A percentile compares a stretch with the other conserved stretches of the same genome.
These are phyloP conservation scores for Synchiropus splendidus DNA, from an alignment of 2,113 vertebrate genomes.

Conservation along the genomic window DNA sequence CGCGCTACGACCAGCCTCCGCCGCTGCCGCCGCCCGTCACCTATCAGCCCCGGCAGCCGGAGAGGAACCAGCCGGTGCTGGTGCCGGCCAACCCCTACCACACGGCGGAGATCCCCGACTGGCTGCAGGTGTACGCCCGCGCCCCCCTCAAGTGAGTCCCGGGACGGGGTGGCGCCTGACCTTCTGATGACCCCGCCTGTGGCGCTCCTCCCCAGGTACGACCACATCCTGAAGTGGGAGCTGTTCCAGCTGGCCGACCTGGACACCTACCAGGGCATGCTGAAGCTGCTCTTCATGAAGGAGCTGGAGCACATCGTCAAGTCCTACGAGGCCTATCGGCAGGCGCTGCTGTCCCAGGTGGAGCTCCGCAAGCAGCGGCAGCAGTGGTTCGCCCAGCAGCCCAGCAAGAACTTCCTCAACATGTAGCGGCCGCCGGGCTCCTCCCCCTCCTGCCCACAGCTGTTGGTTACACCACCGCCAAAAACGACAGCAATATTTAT, in stretches of 20 bases:
- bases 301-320: constrained; percentile 97
- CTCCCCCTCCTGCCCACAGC: not conserved
- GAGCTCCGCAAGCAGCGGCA: constrained; percentile 88
- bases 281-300: constrained; percentile 99
- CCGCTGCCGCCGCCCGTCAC: constrained; percentile 81
- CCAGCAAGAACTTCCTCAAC: constrained; percentile 81
- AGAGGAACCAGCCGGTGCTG: constrained; percentile 83
- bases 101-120: constrained; percentile 92
- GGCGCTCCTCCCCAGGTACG: constrained; percentile 73
- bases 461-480: constrained; percentile 49
- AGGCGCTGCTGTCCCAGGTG: constrained; percentile 84
- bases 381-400: constrained; percentile 89
- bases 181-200: not conserved
- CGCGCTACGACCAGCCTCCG: constrained; percentile 89
- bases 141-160: constrained; percentile 86
- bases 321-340: constrained; percentile 89
- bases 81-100: constrained; percentile 99
- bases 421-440: constrained; percentile 49
- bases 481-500: constrained; percentile 45
- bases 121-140: constrained; percentile 96
- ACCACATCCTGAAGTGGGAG: constrained; percentile 98
- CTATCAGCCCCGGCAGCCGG: constrained; percentile 80
- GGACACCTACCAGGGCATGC: constrained; percentile 98
- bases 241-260: constrained; percentile 96
- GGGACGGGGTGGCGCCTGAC: not conserved